phyloP scores from a whole-genome alignment of 2,113 vertebrate genomes.

The Benthochromis sp. region DNA sequence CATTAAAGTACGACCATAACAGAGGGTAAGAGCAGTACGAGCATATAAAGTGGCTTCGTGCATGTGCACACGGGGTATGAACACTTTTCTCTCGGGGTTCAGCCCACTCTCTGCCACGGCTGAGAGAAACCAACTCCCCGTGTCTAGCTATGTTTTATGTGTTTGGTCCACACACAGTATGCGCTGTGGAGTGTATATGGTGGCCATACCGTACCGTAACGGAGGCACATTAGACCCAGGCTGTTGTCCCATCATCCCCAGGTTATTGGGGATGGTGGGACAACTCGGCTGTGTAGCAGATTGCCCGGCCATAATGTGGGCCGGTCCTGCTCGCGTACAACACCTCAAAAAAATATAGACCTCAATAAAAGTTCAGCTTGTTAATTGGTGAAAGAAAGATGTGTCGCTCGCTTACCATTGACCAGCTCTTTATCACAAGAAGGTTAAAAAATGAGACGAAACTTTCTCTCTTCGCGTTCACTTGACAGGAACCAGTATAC shows the following conservation, averaged over 20 bases:
- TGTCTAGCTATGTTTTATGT: background rate
- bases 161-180: background rate
- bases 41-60: background rate
- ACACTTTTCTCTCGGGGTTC: background rate
- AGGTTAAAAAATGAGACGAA: background rate
- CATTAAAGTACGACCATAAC: background rate
- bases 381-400: background rate
- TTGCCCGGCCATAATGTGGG: background rate
- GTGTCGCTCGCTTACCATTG: background rate
- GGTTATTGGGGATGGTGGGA: background rate
- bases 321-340: background rate
- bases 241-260: background rate
- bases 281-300: background rate
- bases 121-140: background rate
- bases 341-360: background rate
- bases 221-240: background rate
- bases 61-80: background rate
- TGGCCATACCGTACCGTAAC: background rate
- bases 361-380: background rate
- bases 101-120: background rate
- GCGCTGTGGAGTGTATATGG: background rate
- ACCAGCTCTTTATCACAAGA: background rate
- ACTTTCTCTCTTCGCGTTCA: background rate
- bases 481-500: fast-evolving
- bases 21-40: background rate